phyloP scores from a whole-genome alignment of 2,888 invertebrate species.

The Lucinisca nassula region DNA sequence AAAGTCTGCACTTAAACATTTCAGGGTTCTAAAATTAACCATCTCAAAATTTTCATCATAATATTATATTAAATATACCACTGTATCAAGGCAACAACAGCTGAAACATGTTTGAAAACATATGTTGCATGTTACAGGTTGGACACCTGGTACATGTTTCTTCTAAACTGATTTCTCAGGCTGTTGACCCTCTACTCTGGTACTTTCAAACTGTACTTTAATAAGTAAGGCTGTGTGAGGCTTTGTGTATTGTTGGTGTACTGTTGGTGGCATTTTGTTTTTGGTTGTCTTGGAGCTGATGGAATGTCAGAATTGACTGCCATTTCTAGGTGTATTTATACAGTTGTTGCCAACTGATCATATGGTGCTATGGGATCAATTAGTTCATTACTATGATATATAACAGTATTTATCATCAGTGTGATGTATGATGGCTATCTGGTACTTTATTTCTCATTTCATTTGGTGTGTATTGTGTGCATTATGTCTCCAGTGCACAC shows the following conservation, averaged over 20 bases:
- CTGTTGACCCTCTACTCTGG: neutral
- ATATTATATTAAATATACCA: neutral
- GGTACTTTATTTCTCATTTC: conserved; percentile 5
- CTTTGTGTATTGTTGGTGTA: neutral
- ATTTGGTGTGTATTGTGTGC: neutral
- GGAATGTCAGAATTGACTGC: neutral
- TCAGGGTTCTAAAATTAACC: too few relatives aligned
- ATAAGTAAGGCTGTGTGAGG: neutral
- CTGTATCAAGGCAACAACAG: neutral
- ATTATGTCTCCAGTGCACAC: neutral
- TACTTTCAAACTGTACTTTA: too few relatives aligned
- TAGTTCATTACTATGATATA: neutral
- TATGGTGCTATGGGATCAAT: neutral
- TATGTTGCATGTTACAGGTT: neutral
- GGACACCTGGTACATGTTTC: neutral
- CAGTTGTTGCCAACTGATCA: neutral
- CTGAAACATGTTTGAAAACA: neutral
- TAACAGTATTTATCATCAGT: neutral
- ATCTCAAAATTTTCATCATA: too few relatives aligned
- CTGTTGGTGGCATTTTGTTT: neutral
- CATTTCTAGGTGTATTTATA: neutral
- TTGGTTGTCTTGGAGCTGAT: neutral
- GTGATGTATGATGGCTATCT: neutral
- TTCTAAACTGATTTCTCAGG: neutral
- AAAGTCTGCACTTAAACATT: too few relatives aligned